These are phyloP conservation scores for Drosophila fulvimacula DNA, from an alignment of 2,888 invertebrate genomes.

Conservation along the genomic window DNA sequence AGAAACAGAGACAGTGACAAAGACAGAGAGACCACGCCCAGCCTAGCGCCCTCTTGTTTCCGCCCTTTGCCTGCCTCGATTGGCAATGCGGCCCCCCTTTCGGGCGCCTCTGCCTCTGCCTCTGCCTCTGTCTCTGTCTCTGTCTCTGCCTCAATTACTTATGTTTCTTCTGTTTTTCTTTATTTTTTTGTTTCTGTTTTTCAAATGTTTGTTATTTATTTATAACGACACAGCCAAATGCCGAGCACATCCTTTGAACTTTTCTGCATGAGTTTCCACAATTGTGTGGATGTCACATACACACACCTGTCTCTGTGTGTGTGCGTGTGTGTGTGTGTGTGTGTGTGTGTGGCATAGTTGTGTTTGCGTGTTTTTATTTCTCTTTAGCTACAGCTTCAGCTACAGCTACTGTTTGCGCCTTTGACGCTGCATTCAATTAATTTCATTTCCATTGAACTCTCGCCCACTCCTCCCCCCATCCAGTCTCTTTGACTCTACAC, in stretches of 20 bases:
- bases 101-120: conserved; percentile 2
- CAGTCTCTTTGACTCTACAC: no score
- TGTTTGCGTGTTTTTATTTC: conserved; percentile 12
- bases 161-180: conserved; percentile 37
- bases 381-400: conserved; percentile 11
- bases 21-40: conserved; percentile 26
- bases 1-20: conserved; percentile 10
- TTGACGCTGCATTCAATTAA: conserved; percentile 67
- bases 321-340: not conserved
- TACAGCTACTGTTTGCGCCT: conserved; percentile 32
- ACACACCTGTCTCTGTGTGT: not conserved
- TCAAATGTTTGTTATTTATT: conserved; percentile 77
- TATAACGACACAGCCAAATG: conserved; percentile 64
- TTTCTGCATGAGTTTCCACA: conserved; percentile 72
- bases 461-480: not conserved
- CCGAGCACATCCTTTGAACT: conserved; percentile 73
- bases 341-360: conserved; percentile 15
- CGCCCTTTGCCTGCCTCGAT: conserved; percentile 28
- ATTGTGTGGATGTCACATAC: conserved; percentile 46
- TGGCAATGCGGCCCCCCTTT: conserved; percentile 6
- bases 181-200: conserved; percentile 26
- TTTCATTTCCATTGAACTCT: conserved; percentile 50
- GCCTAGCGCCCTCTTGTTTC: conserved; percentile 42
- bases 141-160: conserved; percentile 28
- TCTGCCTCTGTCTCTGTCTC: conserved; percentile 35